A percentile compares a stretch with the other conserved stretches of the same genome.
These are phyloP conservation scores for Acrocephalus scirpaceus DNA, from an alignment of 2,797 vertebrate species.

Conservation along the genomic window DNA sequence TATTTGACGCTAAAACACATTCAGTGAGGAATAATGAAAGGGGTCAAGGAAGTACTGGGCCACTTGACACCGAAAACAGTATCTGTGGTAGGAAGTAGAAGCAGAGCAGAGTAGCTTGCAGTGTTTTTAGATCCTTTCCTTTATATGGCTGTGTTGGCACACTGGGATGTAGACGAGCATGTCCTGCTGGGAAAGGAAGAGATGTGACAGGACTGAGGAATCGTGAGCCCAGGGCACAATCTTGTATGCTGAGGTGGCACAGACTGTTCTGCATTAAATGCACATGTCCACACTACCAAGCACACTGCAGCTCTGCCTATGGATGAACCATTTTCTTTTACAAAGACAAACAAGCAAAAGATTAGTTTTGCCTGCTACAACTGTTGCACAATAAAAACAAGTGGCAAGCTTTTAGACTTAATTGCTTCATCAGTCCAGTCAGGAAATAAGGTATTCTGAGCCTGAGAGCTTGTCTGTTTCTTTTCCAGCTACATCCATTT, in stretches of 20 bases:
- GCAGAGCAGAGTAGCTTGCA: constrained; percentile 7
- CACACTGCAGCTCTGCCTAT: background rate
- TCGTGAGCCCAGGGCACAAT: background rate
- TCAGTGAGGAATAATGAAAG: background rate
- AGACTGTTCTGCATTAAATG: background rate
- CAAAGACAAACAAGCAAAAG: constrained; percentile 8
- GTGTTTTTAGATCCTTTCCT: constrained; percentile 42
- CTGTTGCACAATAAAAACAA: background rate
- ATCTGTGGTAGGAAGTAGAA: constrained; percentile 46
- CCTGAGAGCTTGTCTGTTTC: background rate
- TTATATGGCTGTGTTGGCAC: constrained; percentile 54
- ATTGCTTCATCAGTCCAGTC: constrained; percentile 19
- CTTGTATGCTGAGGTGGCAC: background rate
- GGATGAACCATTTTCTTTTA: background rate
- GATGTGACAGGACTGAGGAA: constrained; percentile 68
- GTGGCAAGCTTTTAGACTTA: constrained; percentile 39
- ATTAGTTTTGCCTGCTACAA: constrained; percentile 12
- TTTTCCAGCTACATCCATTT: constrained; percentile 13
- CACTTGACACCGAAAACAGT: constrained; percentile 25
- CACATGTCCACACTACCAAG: background rate
- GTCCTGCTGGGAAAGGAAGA: constrained; percentile 63
- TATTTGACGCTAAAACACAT: background rate
- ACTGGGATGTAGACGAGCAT: constrained; percentile 25
- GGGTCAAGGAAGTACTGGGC: background rate
- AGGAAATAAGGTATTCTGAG: background rate